Evolutionary conservation across 2,888 invertebrate genomes (phyloP).

Genomic region (Philhelius pedissequus): DNA sequence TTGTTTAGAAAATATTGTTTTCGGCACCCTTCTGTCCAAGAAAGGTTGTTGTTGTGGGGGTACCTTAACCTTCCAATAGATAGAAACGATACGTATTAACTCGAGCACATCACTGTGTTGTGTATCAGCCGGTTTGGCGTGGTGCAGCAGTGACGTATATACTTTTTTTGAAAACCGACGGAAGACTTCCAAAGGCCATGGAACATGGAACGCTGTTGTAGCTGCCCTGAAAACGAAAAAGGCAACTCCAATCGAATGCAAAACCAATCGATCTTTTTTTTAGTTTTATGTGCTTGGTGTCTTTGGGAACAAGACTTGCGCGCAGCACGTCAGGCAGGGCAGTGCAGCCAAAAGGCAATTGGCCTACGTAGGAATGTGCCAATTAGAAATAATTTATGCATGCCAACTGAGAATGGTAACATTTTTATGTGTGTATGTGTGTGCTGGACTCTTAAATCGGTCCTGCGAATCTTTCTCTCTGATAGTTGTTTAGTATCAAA

Average conservation of each 20-base stretch:
- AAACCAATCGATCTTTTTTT: constrained; percentile 64
- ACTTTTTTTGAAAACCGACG: neutral
- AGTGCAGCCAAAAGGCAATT: constrained; percentile 68
- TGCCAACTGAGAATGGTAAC: constrained; percentile 63
- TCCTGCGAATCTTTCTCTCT: neutral
- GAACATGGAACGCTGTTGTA: neutral
- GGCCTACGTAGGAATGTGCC: constrained; percentile 71
- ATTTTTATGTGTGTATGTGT: neutral
- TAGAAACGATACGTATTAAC: too few species aligned
- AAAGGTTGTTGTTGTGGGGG: neutral
- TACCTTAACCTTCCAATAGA: too few species aligned
- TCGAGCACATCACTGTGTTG: neutral
- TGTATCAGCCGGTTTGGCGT: neutral
- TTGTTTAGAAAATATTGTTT: constrained; percentile 50
- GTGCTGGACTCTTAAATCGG: neutral
- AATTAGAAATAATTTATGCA: constrained; percentile 72
- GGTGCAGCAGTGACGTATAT: constrained; percentile 22
- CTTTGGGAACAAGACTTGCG: constrained; percentile 19
- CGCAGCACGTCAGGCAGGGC: constrained; percentile 59
- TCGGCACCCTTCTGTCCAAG: constrained; percentile 1
- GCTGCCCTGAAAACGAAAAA: neutral
- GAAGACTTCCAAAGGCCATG: neutral
- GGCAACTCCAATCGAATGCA: constrained; percentile 50
- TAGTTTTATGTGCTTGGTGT: neutral
- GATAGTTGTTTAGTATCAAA: constrained; percentile 17